These are phyloP conservation scores for Clistopyga incitator DNA, from an alignment of 2,888 invertebrate genomes.

Conservation along the genomic window DNA sequence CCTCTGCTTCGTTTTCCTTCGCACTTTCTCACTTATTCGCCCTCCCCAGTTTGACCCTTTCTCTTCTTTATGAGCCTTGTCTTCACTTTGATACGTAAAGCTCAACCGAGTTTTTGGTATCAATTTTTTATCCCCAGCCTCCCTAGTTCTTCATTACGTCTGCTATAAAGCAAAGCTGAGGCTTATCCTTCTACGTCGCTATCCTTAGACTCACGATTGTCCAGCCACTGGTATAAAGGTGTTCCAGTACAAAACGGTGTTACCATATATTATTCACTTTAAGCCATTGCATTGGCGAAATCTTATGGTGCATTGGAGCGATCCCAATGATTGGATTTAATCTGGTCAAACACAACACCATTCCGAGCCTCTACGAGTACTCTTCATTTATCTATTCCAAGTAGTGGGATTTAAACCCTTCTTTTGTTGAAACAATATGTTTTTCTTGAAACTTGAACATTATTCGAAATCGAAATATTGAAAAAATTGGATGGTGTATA, in stretches of 20 bases:
- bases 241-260: background rate
- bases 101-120: slow-evolving; percentile 13
- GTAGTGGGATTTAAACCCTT: background rate
- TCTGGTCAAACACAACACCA: background rate
- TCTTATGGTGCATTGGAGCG: background rate
- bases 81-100: background rate
- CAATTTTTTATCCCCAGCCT: slow-evolving; percentile 13
- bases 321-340: background rate
- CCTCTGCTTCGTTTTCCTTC: background rate
- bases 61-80: background rate
- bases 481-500: too few species aligned
- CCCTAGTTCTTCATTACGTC: slow-evolving; percentile 13
- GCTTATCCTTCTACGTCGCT: background rate
- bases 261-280: background rate
- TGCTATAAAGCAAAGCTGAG: background rate
- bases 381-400: background rate
- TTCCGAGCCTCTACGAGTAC: background rate
- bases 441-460: too few species aligned
- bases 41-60: background rate
- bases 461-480: too few species aligned
- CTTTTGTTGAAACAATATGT: too few species aligned
- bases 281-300: background rate
- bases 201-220: slow-evolving; percentile 1
- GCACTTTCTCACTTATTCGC: slow-evolving; percentile 2
- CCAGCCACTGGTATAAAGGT: background rate